Conservation (phyloP, 2,113 vertebrate species). For the Notothenia coriiceps region DNA sequence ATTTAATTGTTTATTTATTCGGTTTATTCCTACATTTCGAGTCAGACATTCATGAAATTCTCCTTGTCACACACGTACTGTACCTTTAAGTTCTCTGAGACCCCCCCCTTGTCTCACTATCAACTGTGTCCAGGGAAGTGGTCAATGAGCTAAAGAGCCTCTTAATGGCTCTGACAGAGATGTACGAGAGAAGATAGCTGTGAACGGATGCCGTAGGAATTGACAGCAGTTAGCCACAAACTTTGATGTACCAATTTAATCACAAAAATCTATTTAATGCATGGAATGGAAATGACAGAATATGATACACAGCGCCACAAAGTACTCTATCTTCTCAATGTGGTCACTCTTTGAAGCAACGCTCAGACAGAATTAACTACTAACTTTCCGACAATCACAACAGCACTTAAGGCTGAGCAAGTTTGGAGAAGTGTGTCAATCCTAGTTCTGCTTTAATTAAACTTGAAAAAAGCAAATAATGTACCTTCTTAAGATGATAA, state of each 20-base stretch:
- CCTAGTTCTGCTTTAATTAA: background rate
- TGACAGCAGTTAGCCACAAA: constrained; percentile 35
- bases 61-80: background rate
- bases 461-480: background rate
- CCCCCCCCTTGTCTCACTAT: background rate
- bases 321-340: constrained; percentile 18
- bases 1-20: background rate
- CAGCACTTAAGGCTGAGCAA: background rate
- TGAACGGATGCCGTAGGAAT: constrained; percentile 14
- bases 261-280: constrained; percentile 39
- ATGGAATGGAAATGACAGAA: constrained; percentile 51
- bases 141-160: constrained; percentile 54
- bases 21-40: background rate
- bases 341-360: background rate
- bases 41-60: background rate
- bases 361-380: background rate
- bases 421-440: background rate
- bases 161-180: constrained; percentile 59
- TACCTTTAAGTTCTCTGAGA: background rate
- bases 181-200: constrained; percentile 28
- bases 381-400: background rate
- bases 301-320: background rate
- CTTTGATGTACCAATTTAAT: constrained; percentile 55
- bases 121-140: constrained; percentile 33
- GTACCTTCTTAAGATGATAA: background rate